Evolutionary conservation across 53 echinoderm and acorn worm species (phyloP), one percentile per base, ranked within the genome.

Genomic region (Stichopus horrens): DNA sequence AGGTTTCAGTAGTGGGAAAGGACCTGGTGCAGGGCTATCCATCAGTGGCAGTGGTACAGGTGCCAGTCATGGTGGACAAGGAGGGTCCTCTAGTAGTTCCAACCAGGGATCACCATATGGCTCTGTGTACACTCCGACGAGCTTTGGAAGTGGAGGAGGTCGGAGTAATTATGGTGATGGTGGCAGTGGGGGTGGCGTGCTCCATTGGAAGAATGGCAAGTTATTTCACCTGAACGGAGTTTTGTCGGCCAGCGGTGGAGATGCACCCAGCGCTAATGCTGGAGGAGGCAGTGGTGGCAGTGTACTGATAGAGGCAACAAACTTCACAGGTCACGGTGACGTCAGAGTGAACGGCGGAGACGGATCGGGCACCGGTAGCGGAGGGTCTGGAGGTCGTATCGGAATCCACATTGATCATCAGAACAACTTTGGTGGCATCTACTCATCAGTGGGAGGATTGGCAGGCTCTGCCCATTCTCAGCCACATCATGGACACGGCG

Each of bases 241-340:
- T 23, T 68, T 96, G 73, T 93, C 96, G 52, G 88, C 92, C 57
- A 88, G 86, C 75, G 92, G 96, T 20, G 18, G 53, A 14, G 55
- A 79, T 37, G 82, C 91, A 71, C 71, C 68, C 14, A 60, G 8
- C 68, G 14, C 8, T 54, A 86, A 94, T 87, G 93, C 94, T 53
- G 96, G 96, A 60, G 96, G 96, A 74, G 96, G 96, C 76, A 96
- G 94, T 68, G 96, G 96, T 84, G 96, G 96, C 8, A 94, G 96
- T 77, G 82, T 96, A 14, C 76, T 96, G 37, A 88, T 96, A 5
- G 94, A 94, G 83, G 96, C 94, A 75, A 94, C 92, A 63, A 96
- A 94, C 74, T 91, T 91, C 51, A 96, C 96, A 23, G 96, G 96
- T 82, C 96, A 96, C 93, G 96, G 96, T 37, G 96, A 94, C 83